Conservation (phyloP, 2,888 invertebrate species). For the Sinhomidia bicolor region DNA sequence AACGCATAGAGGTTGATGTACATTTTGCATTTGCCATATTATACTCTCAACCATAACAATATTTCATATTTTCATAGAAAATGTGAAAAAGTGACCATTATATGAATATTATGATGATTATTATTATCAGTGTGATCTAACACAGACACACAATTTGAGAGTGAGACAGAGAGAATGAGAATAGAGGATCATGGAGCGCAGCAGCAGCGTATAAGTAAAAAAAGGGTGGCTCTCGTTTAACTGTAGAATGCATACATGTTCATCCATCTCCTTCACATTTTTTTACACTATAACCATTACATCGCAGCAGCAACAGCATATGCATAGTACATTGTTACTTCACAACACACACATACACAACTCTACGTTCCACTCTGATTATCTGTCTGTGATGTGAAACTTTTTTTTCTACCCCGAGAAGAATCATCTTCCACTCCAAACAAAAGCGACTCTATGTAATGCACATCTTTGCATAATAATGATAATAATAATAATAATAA, state of each 20-base stretch:
- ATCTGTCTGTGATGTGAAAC: neutral
- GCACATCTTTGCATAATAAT: neutral
- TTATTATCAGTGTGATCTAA: slow-evolving; percentile 61
- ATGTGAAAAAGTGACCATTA: slow-evolving; percentile 32
- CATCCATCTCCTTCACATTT: slow-evolving; percentile 65
- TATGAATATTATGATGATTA: slow-evolving; percentile 61
- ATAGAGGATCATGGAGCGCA: neutral
- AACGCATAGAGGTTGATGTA: neutral
- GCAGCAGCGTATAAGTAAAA: neutral
- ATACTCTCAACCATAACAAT: slow-evolving; percentile 54
- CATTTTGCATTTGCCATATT: slow-evolving; percentile 12
- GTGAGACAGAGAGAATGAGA: neutral
- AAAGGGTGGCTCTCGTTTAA: slow-evolving; percentile 52
- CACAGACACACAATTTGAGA: slow-evolving; percentile 24
- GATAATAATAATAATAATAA: too few relatives aligned
- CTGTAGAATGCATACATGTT: slow-evolving; percentile 3
- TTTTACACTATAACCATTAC: neutral
- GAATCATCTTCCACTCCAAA: slow-evolving; percentile 15
- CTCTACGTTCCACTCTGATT: slow-evolving; percentile 72
- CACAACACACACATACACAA: neutral
- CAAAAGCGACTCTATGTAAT: neutral
- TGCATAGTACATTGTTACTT: neutral
- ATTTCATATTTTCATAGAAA: slow-evolving; percentile 58
- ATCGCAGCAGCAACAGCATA: too few relatives aligned
- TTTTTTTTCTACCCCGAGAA: neutral